Conservation (phyloP, 2,888 invertebrate genomes). For the Drosophila basisetae region DNA sequence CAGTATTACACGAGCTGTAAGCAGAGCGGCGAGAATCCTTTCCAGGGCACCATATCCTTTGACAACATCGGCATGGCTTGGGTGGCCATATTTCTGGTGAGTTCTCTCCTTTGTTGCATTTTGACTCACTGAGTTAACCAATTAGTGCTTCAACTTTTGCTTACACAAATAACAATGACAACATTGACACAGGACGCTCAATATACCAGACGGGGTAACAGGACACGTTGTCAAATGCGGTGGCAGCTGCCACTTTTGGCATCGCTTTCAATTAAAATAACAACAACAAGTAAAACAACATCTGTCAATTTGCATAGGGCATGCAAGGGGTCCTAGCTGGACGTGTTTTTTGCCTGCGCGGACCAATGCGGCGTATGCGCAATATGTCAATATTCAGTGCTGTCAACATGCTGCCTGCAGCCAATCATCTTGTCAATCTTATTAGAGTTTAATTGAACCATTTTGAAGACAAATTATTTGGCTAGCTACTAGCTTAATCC, state of each 20-base stretch:
- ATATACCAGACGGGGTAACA: slow-evolving; percentile 50
- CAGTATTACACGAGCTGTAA: slow-evolving; percentile 98
- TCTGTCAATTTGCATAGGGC: slow-evolving; percentile 58
- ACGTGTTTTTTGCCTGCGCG: slow-evolving; percentile 9
- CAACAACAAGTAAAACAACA: slow-evolving; percentile 36
- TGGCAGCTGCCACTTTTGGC: slow-evolving; percentile 55
- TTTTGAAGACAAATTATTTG: slow-evolving; percentile 32
- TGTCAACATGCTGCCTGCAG: slow-evolving; percentile 19
- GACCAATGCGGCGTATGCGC: slow-evolving; percentile 40
- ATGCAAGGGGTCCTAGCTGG: neutral
- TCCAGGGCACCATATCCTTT: slow-evolving; percentile 99
- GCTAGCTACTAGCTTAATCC: neutral
- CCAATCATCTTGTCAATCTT: slow-evolving; percentile 11
- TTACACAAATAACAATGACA: slow-evolving; percentile 57
- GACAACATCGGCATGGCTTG: slow-evolving; percentile 99
- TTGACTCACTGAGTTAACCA: slow-evolving; percentile 39
- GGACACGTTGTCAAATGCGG: slow-evolving; percentile 44
- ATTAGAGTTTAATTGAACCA: slow-evolving; percentile 43
- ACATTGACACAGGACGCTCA: slow-evolving; percentile 42
- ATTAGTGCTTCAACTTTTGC: slow-evolving; percentile 61
- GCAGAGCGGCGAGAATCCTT: slow-evolving; percentile 97
- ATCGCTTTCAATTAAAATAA: slow-evolving; percentile 52
- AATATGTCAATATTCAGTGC: slow-evolving; percentile 32
- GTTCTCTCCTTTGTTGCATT: slow-evolving; percentile 79
- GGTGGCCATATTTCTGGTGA: slow-evolving; percentile 99